Conservation (phyloP, 2,888 invertebrate genomes). For the Clanis bilineata region DNA sequence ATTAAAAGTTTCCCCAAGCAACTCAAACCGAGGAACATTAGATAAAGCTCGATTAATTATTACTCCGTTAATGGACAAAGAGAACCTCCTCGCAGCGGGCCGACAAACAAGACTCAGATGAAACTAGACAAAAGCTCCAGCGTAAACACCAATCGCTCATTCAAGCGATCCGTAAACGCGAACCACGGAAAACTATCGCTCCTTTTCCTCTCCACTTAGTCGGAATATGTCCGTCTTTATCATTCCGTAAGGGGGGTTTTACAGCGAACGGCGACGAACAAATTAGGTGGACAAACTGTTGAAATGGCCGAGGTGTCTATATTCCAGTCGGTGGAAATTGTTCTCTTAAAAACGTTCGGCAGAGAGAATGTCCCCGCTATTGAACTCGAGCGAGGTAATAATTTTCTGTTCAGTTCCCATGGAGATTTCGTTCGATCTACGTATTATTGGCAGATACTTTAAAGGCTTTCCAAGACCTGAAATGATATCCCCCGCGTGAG, state of each 20-base stretch:
- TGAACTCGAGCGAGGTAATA: slow-evolving; percentile 66
- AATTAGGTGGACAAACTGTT: slow-evolving; percentile 82
- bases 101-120: slow-evolving; percentile 67
- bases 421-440: slow-evolving; percentile 59
- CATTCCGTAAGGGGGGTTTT: slow-evolving; percentile 69
- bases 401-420: slow-evolving; percentile 64
- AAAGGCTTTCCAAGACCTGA: slow-evolving; percentile 53
- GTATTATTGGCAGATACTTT: slow-evolving; percentile 61
- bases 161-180: slow-evolving; percentile 56
- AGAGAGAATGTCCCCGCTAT: slow-evolving; percentile 62
- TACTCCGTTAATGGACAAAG: slow-evolving; percentile 70
- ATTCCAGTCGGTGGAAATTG: slow-evolving; percentile 72
- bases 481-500: slow-evolving; percentile 42
- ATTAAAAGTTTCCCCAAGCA: slow-evolving; percentile 74
- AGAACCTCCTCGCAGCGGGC: slow-evolving; percentile 61
- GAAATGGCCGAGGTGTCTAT: slow-evolving; percentile 78
- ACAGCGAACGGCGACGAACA: slow-evolving; percentile 78
- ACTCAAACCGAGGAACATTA: slow-evolving; percentile 67
- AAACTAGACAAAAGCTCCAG: slow-evolving; percentile 71
- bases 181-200: slow-evolving; percentile 60
- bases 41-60: slow-evolving; percentile 76
- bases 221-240: slow-evolving; percentile 66
- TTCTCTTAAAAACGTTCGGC: slow-evolving; percentile 65
- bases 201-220: slow-evolving; percentile 53
- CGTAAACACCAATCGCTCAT: slow-evolving; percentile 73